Evolutionary conservation across 2,888 invertebrate species (phyloP).

Genomic region (Pammene aurita): DNA sequence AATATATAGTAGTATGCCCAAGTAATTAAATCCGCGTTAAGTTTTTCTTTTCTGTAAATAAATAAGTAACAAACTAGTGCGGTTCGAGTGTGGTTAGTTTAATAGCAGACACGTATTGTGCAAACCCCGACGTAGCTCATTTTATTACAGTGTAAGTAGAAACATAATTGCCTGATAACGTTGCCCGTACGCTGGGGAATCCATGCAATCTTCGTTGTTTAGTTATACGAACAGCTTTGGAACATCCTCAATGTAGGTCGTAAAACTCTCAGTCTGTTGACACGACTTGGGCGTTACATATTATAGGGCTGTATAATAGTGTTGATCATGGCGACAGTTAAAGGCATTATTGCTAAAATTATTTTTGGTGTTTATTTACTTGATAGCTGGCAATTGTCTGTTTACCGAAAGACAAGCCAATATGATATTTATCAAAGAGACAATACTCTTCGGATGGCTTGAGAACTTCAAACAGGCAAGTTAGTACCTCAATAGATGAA

Average conservation of each 20-base stretch:
- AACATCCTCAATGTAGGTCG: constrained; percentile 36
- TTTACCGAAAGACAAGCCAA: not conserved
- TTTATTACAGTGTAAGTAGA: constrained; percentile 32
- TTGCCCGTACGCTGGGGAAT: constrained; percentile 35
- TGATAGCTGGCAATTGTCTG: constrained; percentile 4
- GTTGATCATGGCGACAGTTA: constrained; percentile 16
- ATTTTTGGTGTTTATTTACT: constrained; percentile 20
- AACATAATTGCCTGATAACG: constrained; percentile 34
- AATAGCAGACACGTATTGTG: not conserved
- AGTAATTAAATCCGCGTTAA: no score
- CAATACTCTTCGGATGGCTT: no score
- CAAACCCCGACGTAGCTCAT: constrained; percentile 3
- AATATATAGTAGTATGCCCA: no score
- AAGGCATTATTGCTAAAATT: not conserved
- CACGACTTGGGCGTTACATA: constrained; percentile 31
- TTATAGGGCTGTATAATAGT: constrained; percentile 10
- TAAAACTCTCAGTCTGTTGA: constrained; percentile 37
- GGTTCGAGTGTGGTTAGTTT: not conserved
- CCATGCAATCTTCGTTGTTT: constrained; percentile 42
- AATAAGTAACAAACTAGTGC: not conserved
- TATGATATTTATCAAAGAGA: not conserved
- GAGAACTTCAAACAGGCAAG: no score
- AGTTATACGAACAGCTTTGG: constrained; percentile 36
- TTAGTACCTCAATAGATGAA: no score
- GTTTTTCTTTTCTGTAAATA: not conserved